A percentile compares a stretch with the other conserved stretches of the same genome.
Evolutionary conservation across 2,888 invertebrate genomes (phyloP).

Genomic region (Aleiodes alternator): DNA sequence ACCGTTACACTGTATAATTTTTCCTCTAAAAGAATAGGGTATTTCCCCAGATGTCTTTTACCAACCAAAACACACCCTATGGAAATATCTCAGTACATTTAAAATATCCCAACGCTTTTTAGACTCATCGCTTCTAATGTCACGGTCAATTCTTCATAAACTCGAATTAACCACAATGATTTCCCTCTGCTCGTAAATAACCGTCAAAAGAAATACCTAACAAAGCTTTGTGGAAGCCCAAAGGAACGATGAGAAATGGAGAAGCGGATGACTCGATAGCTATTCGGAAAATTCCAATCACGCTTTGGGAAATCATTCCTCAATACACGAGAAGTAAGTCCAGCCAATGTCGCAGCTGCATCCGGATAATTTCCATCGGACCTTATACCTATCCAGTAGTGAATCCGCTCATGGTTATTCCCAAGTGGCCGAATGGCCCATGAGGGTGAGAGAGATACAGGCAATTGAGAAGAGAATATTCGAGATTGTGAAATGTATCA

Average conservation of each 20-base stretch:
- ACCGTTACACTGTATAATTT: too few species aligned
- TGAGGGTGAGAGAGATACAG: not conserved
- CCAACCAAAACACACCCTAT: too few species aligned
- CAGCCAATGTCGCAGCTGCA: slow-evolving; percentile 54
- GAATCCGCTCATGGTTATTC: slow-evolving; percentile 32
- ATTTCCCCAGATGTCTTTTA: too few species aligned
- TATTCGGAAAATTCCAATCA: slow-evolving; percentile 44
- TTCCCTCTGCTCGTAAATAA: slow-evolving; percentile 3
- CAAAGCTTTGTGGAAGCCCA: slow-evolving; percentile 13
- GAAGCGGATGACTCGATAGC: slow-evolving; percentile 40
- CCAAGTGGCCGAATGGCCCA: slow-evolving; percentile 24
- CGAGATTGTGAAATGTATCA: slow-evolving; percentile 23
- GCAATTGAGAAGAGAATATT: slow-evolving; percentile 21
- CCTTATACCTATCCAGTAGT: slow-evolving; percentile 40
- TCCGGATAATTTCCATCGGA: slow-evolving; percentile 55
- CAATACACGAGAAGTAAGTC: slow-evolving; percentile 30
- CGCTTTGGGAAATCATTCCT: slow-evolving; percentile 46
- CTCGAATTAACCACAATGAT: not conserved
- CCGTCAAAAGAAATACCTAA: not conserved
- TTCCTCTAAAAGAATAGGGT: too few species aligned
- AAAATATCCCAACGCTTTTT: too few species aligned
- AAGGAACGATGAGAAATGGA: slow-evolving; percentile 17
- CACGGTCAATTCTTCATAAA: slow-evolving; percentile 13
- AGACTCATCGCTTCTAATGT: too few species aligned
- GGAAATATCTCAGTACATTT: too few species aligned